Evolutionary conservation across 2,113 vertebrate genomes (phyloP).

Genomic region (Istiophorus platypterus): DNA sequence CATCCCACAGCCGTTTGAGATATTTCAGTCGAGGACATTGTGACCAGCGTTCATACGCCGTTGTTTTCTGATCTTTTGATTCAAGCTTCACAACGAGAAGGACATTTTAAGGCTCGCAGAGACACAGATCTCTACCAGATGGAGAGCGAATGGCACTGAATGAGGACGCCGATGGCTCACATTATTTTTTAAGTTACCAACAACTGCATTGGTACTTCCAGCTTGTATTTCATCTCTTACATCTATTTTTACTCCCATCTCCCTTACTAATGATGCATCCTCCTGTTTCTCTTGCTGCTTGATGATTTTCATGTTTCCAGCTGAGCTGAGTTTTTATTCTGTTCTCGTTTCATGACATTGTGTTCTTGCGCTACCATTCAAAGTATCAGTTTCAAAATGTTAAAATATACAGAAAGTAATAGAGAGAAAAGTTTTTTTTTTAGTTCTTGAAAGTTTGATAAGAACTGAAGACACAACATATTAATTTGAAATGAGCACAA

Average conservation of each 20-base stretch:
- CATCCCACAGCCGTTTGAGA: not conserved
- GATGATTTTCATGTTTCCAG: slow-evolving; percentile 10
- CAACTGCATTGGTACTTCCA: not conserved
- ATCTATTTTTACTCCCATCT: slow-evolving; percentile 6
- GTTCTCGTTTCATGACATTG: not conserved
- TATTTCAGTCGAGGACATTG: not conserved
- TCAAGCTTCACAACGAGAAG: not conserved
- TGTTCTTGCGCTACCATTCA: not conserved
- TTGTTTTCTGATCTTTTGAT: not conserved
- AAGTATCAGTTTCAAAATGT: not conserved
- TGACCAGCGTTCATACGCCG: not conserved
- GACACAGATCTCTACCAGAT: not conserved
- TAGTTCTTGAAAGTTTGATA: not conserved
- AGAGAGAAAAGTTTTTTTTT: too few species aligned
- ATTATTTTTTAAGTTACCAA: not conserved
- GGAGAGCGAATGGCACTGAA: not conserved
- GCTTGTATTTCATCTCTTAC: slow-evolving; percentile 1
- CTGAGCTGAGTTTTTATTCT: not conserved
- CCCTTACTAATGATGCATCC: slow-evolving; percentile 17
- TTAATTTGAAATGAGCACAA: not conserved
- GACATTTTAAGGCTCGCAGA: not conserved
- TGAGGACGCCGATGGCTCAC: not conserved
- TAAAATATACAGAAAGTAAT: not conserved
- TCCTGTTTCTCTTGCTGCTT: not conserved
- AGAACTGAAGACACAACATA: not conserved